A percentile compares a stretch with the other conserved stretches of the same genome.
Conservation (phyloP, 2,797 vertebrate genomes). For the Cyclura pinguis region DNA sequence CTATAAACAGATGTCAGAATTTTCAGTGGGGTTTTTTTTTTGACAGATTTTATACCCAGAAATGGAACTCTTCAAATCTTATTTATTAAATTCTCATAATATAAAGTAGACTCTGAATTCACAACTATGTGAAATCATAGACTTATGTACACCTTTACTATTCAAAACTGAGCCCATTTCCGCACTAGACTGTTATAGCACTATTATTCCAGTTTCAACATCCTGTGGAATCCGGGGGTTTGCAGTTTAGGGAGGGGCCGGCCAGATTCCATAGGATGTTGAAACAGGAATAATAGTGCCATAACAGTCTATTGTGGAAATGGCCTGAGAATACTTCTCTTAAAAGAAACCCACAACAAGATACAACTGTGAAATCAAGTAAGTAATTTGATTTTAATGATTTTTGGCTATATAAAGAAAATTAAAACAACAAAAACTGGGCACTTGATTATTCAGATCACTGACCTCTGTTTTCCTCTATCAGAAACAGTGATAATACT, state of each 20-base stretch:
- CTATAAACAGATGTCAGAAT: slow-evolving; percentile 89
- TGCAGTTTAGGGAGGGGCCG: no score
- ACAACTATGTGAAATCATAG: slow-evolving; percentile 54
- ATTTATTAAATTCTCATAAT: slow-evolving; percentile 73
- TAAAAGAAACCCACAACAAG: slow-evolving; percentile 36
- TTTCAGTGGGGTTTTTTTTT: slow-evolving; percentile 79
- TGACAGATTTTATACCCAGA: slow-evolving; percentile 79
- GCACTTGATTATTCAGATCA: slow-evolving; percentile 79
- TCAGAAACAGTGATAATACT: slow-evolving; percentile 74
- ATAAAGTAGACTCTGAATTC: slow-evolving; percentile 63
- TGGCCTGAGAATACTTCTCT: slow-evolving; percentile 20
- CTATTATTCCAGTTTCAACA: no score
- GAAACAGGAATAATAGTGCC: no score
- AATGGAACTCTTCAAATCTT: neutral
- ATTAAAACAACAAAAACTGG: slow-evolving; percentile 81
- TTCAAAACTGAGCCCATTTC: slow-evolving; percentile 37
- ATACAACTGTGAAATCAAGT: slow-evolving; percentile 75
- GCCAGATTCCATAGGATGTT: no score
- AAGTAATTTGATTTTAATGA: slow-evolving; percentile 80
- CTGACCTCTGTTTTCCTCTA: slow-evolving; percentile 79
- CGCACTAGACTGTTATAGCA: no score
- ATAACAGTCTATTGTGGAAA: no score
- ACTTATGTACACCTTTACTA: slow-evolving; percentile 54
- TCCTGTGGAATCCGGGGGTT: no score
- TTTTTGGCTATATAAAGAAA: slow-evolving; percentile 80